Base-by-base conservation (phyloP, 2,113 vertebrate genomes). In the Brachirus orientalis region DNA sequence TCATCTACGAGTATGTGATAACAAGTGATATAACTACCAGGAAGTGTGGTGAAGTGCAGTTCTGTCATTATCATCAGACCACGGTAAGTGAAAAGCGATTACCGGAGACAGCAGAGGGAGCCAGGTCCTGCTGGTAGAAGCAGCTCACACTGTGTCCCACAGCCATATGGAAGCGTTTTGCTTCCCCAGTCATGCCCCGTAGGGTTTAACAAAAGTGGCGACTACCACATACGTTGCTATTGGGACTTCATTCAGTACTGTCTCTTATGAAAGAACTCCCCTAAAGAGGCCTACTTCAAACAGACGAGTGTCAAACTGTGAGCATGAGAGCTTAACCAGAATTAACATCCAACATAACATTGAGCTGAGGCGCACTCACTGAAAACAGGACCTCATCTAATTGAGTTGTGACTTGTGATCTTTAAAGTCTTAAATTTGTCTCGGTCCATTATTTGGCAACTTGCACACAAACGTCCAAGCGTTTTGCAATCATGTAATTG, bases 81-180 rank as follows among this genome's bases (percentile, higher is more conserved):
- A 69, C 56, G 63, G 59, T 54, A 50, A 74, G 64, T 80, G 63
- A 70, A 73, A 71, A 69, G 55, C 40, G 46, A 83, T 83, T 81
- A 74, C 43, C 56, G 69, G 72, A 75, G 77, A 69, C 71, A 75
- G 80, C 69, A 52, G 74, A 79, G 76, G 64, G 63, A 83, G 79
- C 71, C 56, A 50, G 77, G 79, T 72, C 69, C 78, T 65, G 79
- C 87, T 85, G 86, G 85, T 77, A 85, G 80, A n/a, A 55, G 72
- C 87, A 63, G 77, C 82, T 80, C 82, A 47, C 72, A 60, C 80
- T 64, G 52, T 46, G 80, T 88, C 80, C 86, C 77, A 61, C 65
- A 70, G 64, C 84, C 91, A 92, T 91, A 88, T 91, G 90, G 90
- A 92, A 92, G 82, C 69, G 43, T 79, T 93, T 90, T 88, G 71